Base-by-base conservation (phyloP, 2,113 vertebrate genomes). In the Apistogramma diplotaenia region DNA sequence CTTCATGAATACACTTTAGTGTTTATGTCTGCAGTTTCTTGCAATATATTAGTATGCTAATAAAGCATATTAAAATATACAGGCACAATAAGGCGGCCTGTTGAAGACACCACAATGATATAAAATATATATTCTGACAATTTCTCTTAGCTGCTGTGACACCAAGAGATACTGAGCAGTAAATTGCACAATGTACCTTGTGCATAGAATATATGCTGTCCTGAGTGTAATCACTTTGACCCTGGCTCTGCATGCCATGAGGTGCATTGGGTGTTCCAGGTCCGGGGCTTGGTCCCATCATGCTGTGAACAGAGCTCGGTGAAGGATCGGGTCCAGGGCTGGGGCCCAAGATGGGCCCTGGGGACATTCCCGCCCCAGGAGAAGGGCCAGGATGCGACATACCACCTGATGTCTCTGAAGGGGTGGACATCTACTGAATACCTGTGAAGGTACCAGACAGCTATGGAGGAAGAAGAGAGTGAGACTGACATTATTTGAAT, bases 331-430 rank as follows among this genome's bases (percentile, higher is more conserved):
- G 98, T 85, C 98, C 98, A 58, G 98, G 98, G 83, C 98, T 99
- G 35, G 98, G 98, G 72, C 98, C 98, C 67, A 99, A 90, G 90
- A 98, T 99, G n/a, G 98, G 98, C 86, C 98, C 98, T 58, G 98
- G 98, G 61, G 98, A 99, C 55, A 97, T 96, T 37, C 97, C 97
- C 2, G 97, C 96, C 80, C 97, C 98, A 11, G 98, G 98, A 3
- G 98, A 99, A 81, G 97, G 98, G 82, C 98, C 98, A 77, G 98
- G 96, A 91, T 99, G 98, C 90, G 98, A 97, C 97, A 99, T 99
- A 59, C 97, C 82, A 61, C 96, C 96, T 29, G 94, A 81, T 71
- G 96, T 94, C 89, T 99, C 98, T 84, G 96, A 96, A 87, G 97
- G 97, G 40, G 96, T 97, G 91, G 98, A 97, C 98, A 99, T 99